Conservation (phyloP, 1,140 invertebrate genomes). For the Cepaea nemoralis region DNA sequence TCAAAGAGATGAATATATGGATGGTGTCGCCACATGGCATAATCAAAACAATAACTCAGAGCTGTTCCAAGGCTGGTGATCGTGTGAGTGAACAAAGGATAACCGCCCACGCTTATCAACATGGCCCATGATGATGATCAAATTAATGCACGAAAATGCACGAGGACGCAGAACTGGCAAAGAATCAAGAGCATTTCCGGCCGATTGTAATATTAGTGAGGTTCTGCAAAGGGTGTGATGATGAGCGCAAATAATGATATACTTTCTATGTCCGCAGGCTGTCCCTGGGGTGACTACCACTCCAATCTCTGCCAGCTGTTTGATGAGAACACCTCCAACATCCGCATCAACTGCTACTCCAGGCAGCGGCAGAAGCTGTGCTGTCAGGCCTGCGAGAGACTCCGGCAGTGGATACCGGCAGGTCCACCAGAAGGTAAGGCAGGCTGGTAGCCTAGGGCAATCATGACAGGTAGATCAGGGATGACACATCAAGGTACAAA, state of each 20-base stretch:
- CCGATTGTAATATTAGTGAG: too few relatives aligned
- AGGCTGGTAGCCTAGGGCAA: too few relatives aligned
- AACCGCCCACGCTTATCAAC: too few relatives aligned
- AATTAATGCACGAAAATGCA: background rate
- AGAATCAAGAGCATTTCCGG: background rate
- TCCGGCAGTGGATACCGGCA: conserved; percentile 46
- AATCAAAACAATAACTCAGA: too few relatives aligned
- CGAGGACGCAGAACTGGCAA: background rate
- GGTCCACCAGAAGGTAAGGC: conserved; percentile 46
- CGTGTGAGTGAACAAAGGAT: too few relatives aligned
- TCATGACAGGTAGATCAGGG: too few relatives aligned
- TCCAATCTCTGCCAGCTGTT: conserved; percentile 57
- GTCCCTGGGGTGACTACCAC: conserved; percentile 66
- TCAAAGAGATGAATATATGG: too few relatives aligned
- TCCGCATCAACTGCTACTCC: conserved; percentile 60
- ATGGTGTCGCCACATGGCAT: too few relatives aligned
- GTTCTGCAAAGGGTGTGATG: background rate
- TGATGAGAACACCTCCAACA: conserved; percentile 35
- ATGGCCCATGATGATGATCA: background rate
- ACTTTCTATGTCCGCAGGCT: conserved; percentile 47
- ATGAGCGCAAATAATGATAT: background rate
- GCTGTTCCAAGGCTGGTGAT: too few relatives aligned
- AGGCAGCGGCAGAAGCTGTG: conserved; percentile 53
- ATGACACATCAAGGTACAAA: too few relatives aligned
- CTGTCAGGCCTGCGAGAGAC: conserved; percentile 55